Conservation (phyloP, 2,797 vertebrate genomes). For the Basileuterus tristriatus region DNA sequence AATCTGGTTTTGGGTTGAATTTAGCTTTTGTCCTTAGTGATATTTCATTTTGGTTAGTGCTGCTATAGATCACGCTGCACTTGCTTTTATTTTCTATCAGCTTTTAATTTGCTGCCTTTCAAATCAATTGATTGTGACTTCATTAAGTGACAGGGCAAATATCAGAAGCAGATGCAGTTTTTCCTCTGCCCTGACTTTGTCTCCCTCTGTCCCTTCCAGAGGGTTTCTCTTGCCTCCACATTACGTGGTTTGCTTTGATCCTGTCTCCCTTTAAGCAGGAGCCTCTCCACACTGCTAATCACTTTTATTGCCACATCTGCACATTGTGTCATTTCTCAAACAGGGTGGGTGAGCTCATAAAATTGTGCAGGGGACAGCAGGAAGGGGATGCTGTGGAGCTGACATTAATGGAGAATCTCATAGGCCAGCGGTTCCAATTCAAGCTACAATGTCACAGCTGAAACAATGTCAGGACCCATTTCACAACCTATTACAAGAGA, state of each 20-base stretch:
- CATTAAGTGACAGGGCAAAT: conserved; percentile 35
- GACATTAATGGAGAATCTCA: conserved; percentile 36
- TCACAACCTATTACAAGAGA: conserved; percentile 34
- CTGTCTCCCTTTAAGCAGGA: neutral
- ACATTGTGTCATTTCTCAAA: neutral
- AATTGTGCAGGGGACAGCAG: neutral
- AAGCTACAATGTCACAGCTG: conserved; percentile 11
- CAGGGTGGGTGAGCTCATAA: neutral
- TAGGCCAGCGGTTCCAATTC: conserved; percentile 28
- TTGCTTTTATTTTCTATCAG: neutral
- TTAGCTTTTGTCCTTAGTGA: neutral
- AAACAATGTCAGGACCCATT: conserved; percentile 51
- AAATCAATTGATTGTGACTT: conserved; percentile 14
- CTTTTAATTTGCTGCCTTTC: conserved; percentile 28
- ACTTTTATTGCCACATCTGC: conserved; percentile 14
- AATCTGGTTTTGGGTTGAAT: conserved; percentile 42
- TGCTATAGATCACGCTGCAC: neutral
- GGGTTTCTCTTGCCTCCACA: neutral
- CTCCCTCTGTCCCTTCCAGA: neutral
- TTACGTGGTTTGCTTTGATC: neutral
- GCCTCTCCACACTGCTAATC: neutral
- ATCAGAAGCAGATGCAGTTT: neutral
- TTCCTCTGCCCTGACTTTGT: neutral
- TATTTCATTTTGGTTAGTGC: conserved; percentile 21
- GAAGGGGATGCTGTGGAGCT: neutral